phyloP scores from a whole-genome alignment of 2,113 vertebrate genomes.

The Leuciscus idus region DNA sequence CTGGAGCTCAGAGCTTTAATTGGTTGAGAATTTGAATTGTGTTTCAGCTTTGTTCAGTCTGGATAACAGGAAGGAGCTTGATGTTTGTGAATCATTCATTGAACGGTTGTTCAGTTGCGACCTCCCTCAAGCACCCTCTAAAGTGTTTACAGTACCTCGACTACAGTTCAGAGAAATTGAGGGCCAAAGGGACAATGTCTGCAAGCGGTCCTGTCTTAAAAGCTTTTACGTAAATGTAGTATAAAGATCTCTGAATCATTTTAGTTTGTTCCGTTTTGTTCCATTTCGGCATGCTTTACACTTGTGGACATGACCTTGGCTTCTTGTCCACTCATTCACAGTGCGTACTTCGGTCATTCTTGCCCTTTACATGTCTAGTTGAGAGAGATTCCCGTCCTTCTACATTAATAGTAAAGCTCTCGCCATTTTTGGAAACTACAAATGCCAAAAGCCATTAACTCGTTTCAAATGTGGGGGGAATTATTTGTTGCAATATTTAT shows the following conservation, averaged over 20 bases:
- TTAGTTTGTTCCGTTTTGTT: neutral
- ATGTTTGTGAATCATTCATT: constrained; percentile 12
- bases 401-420: constrained; percentile 31
- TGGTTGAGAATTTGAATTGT: neutral
- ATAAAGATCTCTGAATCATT: neutral
- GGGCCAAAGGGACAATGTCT: neutral
- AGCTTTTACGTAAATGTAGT: neutral
- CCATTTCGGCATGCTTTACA: constrained; percentile 26
- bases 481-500: constrained; percentile 28
- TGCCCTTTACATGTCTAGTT: constrained; percentile 19
- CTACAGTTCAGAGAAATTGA: constrained; percentile 3
- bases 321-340: neutral
- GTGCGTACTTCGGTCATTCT: constrained; percentile 11
- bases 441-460: constrained; percentile 49
- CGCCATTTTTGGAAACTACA: constrained; percentile 40
- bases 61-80: constrained; percentile 10
- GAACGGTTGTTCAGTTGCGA: neutral
- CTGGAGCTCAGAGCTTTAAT: neutral
- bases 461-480: constrained; percentile 1
- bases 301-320: neutral
- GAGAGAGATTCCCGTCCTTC: constrained; percentile 3
- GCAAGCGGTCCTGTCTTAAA: neutral
- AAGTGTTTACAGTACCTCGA: constrained; percentile 28
- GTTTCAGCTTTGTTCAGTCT: neutral
- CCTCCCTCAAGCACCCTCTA: neutral